These are phyloP conservation scores for Ganaspis brasiliensis DNA, from an alignment of 2,888 invertebrate genomes.

Conservation along the genomic window DNA sequence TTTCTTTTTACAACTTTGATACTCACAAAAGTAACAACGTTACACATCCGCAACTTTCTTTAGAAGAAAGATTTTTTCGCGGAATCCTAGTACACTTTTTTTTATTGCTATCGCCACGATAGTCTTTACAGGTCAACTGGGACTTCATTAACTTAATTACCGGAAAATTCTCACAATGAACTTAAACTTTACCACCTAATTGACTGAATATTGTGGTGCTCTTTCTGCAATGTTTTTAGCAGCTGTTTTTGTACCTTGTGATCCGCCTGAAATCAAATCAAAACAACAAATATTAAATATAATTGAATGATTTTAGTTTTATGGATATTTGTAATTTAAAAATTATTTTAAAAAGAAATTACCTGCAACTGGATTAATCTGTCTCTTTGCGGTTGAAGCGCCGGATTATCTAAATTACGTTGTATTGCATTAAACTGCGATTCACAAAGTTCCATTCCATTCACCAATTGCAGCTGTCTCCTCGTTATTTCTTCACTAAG, in stretches of 20 bases:
- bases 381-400: conserved; percentile 69
- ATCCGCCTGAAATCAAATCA: conserved; percentile 72
- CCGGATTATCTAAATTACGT: conserved; percentile 70
- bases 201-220: conserved; percentile 76
- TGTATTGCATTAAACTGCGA: conserved; percentile 73
- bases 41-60: conserved; percentile 8
- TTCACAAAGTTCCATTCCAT: conserved; percentile 72
- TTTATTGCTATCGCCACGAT: background rate
- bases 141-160: conserved; percentile 3
- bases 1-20: conserved; percentile 28
- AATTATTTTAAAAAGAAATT: conserved; percentile 17
- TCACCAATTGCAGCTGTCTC: conserved; percentile 71
- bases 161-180: conserved; percentile 64
- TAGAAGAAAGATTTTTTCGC: conserved; percentile 12
- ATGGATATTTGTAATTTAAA: too few species aligned
- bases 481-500: conserved; percentile 70
- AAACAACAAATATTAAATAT: too few species aligned
- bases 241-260: conserved; percentile 76
- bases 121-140: conserved; percentile 18
- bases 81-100: conserved; percentile 23
- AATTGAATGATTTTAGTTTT: too few species aligned
- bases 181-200: conserved; percentile 69
- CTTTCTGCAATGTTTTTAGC: conserved; percentile 77
- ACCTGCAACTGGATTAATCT: conserved; percentile 72
- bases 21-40: conserved; percentile 11